Percentiles rank a stretch among this genome's conserved stretches.
Conservation (phyloP, 2,113 vertebrate genomes). For the Excalfactoria chinensis region DNA sequence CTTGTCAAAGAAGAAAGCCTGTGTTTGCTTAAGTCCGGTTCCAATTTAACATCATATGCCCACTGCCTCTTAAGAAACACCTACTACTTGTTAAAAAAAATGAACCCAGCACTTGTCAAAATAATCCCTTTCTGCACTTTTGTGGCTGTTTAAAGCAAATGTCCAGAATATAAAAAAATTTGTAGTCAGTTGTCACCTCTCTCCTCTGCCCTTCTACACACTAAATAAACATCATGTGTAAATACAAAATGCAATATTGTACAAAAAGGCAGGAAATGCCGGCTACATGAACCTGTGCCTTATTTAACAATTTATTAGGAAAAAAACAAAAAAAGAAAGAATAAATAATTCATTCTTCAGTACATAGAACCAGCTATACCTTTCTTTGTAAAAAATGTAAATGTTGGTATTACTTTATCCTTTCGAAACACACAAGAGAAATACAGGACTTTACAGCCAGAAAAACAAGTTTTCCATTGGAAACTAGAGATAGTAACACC, state of each 20-base stretch:
- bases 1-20: conserved; percentile 30
- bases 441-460: background rate
- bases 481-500: background rate
- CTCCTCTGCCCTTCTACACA: background rate
- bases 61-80: background rate
- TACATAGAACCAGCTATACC: background rate
- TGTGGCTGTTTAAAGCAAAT: background rate
- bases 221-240: background rate
- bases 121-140: background rate
- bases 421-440: background rate
- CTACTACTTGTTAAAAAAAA: conserved; percentile 23
- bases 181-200: background rate
- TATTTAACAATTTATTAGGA: background rate
- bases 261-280: background rate
- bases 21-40: background rate
- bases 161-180: background rate
- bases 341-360: background rate
- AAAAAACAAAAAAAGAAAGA: background rate
- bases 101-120: background rate
- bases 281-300: background rate
- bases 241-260: background rate
- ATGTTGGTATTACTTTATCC: background rate
- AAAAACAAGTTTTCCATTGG: background rate
- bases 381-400: background rate
- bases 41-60: background rate